Base-by-base conservation (phyloP, 2,797 vertebrate genomes). In the Spinus olivaceus region DNA sequence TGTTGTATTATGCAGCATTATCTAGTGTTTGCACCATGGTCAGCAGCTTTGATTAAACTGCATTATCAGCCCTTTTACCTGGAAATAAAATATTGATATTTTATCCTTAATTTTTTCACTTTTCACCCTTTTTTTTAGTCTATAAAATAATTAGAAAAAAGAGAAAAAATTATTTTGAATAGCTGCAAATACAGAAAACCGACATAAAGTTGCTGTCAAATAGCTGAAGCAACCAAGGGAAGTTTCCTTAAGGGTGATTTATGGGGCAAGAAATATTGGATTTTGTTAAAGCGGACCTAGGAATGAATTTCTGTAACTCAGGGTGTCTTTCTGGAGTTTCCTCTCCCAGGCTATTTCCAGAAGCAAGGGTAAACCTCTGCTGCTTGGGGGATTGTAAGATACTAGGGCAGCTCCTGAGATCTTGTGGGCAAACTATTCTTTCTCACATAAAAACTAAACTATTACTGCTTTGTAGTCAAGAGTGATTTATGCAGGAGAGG, bases 61-160 rank as follows among this genome's bases (percentile, higher is more conserved):
- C 3, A 3, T 10, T 25, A 6, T 74, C 63, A 54, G 10, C 3
- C 10, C 6, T 73, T 65, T 69, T 35, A 15, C 30, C 8, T 54
- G 23, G 32, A 85, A 92, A 70, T 12, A 41, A 63, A 60, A 60
- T 47, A 42, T 0, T 51, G 25, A 17, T 42, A 44, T 77, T 64
- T 79, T 17, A 44, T 42, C 15, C 11, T 79, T 77, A 6, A 0
- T 27, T 44, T 44, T 47, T 32, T 2, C 2, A 0, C 9, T 3
- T 9, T 11, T 15, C 23, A 17, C 2, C 10, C 35, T 5, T 5
- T 28, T 12, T 49, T 56, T 7, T 1, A 39, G 46, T 27, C 4
- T 22, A 14, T 14, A 0, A 47, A 57, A 74, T 44, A 63, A 63
- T 72, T 64, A 74, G 3, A 21, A 82, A 88, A 50, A 25, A 5